Base-by-base conservation (phyloP, 1,140 invertebrate species). In the Bombus superbus region DNA sequence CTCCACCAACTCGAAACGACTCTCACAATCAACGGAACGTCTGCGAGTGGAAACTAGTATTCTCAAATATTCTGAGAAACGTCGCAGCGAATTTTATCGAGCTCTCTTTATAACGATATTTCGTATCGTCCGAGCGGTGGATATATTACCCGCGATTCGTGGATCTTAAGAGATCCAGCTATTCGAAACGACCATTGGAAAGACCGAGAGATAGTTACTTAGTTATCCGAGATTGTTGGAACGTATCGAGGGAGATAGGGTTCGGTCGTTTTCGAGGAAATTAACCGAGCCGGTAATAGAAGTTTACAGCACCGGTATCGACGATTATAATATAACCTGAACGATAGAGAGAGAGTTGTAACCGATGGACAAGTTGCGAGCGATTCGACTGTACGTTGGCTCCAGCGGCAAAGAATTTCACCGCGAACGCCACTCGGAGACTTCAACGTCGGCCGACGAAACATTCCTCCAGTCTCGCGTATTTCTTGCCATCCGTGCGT, bases 301-400 rank as follows among this genome's bases (percentile, higher is more conserved):
- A 92, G 89, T 92, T 92, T 91, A 89, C 89, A 78, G 47, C 18
- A 71, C 84, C 82, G 47, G 18, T 66, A 85, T 90, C 88, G 85
- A 79, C 83, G 91, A 91, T 93, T 69, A 69, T 93, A 62, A 62
- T 62, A n/a, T n/a, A 35, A 18, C n/a, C 64, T 66, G 64, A 53
- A 10, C 57, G 59, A 62, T 28, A 32, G n/a, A n/a, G 64, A 35
- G 64, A n/a, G 64, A 35, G 64, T 15, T 13, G 5, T n/a, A 59
- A 53, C 18, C 47, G 0, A 53, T 53, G 47, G 47, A 53, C 18
- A 53, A 53, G 47, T 53, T 53, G 47, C 47, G 3, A 59, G 25
- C 57, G 57, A 59, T 59, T 22, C 47, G 18, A 25, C 13, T 1
- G 11, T 10, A 38, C 3, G 79, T n/a, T 42, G 44, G 73, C 47